A percentile compares a stretch with the other conserved stretches of the same genome.
Conservation (phyloP, 1,140 invertebrate species). For the Coenobita brevimanus region DNA sequence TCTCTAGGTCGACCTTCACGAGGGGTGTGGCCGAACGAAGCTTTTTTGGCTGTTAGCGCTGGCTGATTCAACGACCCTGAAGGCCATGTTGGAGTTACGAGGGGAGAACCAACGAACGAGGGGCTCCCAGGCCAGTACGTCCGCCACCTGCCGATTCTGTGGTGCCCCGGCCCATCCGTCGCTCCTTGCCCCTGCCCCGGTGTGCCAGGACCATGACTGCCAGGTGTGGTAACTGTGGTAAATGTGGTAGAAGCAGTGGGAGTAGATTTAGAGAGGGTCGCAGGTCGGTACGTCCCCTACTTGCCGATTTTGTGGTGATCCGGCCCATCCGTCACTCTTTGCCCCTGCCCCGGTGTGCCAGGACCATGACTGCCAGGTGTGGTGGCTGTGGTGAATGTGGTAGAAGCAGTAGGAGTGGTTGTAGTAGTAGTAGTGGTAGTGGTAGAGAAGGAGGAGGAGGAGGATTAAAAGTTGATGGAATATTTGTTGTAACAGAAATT, state of each 20-base stretch:
- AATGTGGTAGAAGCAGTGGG: no score
- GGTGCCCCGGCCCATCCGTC: constrained; percentile 87
- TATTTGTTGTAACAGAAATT: no score
- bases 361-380: constrained; percentile 91
- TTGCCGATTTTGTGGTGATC: constrained; percentile 92
- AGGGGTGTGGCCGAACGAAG: constrained; percentile 95
- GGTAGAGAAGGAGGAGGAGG: no score
- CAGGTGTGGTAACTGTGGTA: constrained; percentile 75
- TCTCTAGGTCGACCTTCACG: constrained; percentile 92
- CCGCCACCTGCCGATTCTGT: constrained; percentile 91
- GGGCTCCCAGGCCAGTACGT: constrained; percentile 72
- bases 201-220: constrained; percentile 95
- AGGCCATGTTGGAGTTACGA: constrained; percentile 92
- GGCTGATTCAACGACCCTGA: constrained; percentile 93
- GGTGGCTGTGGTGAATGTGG: no score
- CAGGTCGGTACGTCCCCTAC: constrained; percentile 75
- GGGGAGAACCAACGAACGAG: constrained; percentile 78
- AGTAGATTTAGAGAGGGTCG: no score
- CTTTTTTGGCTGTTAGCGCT: constrained; percentile 95
- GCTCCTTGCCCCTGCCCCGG: constrained; percentile 90
- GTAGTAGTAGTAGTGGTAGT: no score
- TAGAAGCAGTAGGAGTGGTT: no score
- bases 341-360: constrained; percentile 95
- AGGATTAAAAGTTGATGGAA: no score
- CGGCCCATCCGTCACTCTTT: constrained; percentile 86